phyloP scores from a whole-genome alignment of 2,113 vertebrate genomes.

The Dasyprocta punctata region DNA sequence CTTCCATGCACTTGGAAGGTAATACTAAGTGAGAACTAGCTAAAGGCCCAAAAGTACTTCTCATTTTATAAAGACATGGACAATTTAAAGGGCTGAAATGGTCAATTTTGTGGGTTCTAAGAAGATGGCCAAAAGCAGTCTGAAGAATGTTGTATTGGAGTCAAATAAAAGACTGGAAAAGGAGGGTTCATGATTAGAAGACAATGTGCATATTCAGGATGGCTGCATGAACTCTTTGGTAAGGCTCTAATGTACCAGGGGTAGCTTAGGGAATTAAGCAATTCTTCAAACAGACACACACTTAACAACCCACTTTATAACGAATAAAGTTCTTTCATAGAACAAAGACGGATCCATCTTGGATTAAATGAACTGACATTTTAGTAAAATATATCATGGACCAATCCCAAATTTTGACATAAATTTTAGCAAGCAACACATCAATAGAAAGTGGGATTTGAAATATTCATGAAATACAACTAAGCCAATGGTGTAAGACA shows the following conservation, averaged over 20 bases:
- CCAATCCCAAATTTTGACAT: background rate
- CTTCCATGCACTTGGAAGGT: background rate
- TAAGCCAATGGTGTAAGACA: background rate
- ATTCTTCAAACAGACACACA: background rate
- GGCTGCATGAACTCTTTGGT: background rate
- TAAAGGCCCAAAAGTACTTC: background rate
- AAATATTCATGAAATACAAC: background rate
- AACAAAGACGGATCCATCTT: background rate
- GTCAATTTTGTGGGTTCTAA: background rate
- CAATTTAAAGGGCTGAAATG: background rate
- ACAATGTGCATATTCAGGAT: background rate
- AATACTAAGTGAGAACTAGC: background rate
- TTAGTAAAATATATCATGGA: background rate
- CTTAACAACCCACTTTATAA: background rate
- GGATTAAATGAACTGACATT: background rate
- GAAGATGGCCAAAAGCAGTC: background rate
- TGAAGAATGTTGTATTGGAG: background rate
- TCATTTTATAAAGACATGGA: background rate
- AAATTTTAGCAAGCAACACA: background rate
- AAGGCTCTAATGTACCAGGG: no score
- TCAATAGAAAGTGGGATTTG: background rate
- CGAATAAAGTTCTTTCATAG: background rate
- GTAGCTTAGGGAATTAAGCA: background rate
- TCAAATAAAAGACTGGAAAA: background rate
- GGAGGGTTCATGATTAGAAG: background rate